phyloP scores from a whole-genome alignment of 2,113 vertebrate species.

The Ramphastos sulfuratus region DNA sequence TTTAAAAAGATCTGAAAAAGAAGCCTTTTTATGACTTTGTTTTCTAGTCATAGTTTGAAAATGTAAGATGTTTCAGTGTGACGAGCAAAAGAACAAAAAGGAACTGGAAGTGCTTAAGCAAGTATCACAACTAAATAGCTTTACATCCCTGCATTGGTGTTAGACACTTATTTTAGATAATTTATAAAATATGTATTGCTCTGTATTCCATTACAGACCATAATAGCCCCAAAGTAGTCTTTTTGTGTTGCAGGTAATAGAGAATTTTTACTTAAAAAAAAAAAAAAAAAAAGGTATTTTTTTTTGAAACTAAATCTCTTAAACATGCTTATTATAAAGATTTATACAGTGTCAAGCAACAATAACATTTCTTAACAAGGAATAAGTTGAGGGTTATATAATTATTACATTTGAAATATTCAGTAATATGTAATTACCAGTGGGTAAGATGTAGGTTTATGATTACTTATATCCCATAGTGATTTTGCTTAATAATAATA shows the following conservation, averaged over 20 bases:
- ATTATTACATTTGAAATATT: constrained; percentile 28
- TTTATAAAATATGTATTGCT: not conserved
- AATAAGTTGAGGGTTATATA: not conserved
- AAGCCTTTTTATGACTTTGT: not conserved
- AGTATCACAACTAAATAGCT: not conserved
- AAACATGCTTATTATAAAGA: constrained; percentile 13
- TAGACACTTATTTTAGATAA: not conserved
- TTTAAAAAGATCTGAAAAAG: not conserved
- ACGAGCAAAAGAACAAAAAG: not conserved
- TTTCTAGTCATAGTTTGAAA: not conserved
- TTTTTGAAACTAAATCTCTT: not conserved
- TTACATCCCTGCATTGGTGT: not conserved
- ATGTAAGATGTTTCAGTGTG: not conserved
- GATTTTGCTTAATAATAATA: not conserved
- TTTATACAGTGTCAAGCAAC: constrained; percentile 3
- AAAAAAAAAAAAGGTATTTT: not conserved
- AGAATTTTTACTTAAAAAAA: not conserved
- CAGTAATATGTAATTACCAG: constrained; percentile 11
- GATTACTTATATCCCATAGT: not conserved
- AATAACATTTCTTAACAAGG: not conserved
- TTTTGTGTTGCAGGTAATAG: not conserved
- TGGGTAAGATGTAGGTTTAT: constrained; percentile 17
- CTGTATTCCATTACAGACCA: not conserved
- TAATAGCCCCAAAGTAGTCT: not conserved
- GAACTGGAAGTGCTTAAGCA: not conserved